A percentile compares a stretch with the other conserved stretches of the same genome.
These are phyloP conservation scores for Betta splendens DNA, from an alignment of 2,797 vertebrate species.

Conservation along the genomic window DNA sequence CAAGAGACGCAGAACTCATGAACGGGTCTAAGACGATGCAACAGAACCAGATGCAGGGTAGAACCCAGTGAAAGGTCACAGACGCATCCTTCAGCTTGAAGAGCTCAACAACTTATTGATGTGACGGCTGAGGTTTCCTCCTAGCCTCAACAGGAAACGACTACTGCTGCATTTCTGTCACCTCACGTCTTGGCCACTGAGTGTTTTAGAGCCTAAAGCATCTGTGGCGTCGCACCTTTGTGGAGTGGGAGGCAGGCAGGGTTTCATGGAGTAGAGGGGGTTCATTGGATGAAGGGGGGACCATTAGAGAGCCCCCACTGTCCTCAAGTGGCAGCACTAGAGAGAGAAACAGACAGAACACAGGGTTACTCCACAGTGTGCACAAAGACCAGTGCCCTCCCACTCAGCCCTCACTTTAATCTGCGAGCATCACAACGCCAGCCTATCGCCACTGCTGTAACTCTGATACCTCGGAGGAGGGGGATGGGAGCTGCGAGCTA, in stretches of 20 bases:
- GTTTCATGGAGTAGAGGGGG: conserved; percentile 76
- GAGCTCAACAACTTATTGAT: conserved; percentile 34
- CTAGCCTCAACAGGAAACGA: conserved; percentile 58
- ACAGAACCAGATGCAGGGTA: too few relatives aligned
- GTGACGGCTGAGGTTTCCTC: conserved; percentile 48
- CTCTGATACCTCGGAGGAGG: conserved; percentile 66
- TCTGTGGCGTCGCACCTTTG: conserved; percentile 63
- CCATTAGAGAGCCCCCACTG: conserved; percentile 71
- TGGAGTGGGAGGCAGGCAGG: conserved; percentile 70
- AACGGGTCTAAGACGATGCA: too few relatives aligned
- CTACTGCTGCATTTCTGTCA: conserved; percentile 23
- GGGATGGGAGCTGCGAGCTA: conserved; percentile 65
- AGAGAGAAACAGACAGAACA: conserved; percentile 22
- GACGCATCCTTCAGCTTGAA: conserved; percentile 18
- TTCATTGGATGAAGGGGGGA: conserved; percentile 74
- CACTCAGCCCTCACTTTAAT: conserved; percentile 68
- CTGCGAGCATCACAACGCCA: conserved; percentile 63
- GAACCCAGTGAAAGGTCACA: neutral
- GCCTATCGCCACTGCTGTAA: conserved; percentile 70
- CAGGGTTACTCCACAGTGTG: conserved; percentile 53
- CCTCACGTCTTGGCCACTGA: conserved; percentile 3
- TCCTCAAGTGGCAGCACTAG: conserved; percentile 59
- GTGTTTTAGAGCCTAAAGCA: conserved; percentile 13
- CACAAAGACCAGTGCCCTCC: conserved; percentile 65
- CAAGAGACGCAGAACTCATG: too few relatives aligned